These are phyloP conservation scores for Polydesmus complanatus DNA, from an alignment of 2,888 invertebrate species.

Conservation along the genomic window DNA sequence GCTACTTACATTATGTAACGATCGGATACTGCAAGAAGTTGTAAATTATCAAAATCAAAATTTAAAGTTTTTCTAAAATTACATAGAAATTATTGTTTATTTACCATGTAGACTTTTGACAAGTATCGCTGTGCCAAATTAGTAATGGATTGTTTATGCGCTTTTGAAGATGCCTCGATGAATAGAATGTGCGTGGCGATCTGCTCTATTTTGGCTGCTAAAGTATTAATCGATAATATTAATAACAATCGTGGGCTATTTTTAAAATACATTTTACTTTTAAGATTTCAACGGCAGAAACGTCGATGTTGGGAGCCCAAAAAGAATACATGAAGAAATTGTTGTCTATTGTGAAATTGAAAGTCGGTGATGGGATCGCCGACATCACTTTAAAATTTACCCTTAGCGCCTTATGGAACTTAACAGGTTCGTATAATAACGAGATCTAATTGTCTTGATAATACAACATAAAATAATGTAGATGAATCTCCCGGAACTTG, in stretches of 20 bases:
- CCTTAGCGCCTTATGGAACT: conserved; percentile 60
- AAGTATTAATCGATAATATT: conserved; percentile 25
- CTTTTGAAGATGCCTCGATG: conserved; percentile 53
- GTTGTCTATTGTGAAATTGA: conserved; percentile 46
- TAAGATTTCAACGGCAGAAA: conserved; percentile 51
- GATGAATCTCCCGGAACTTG: conserved; percentile 61
- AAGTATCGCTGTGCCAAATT: conserved; percentile 51
- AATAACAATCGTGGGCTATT: not conserved
- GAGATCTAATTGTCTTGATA: not conserved
- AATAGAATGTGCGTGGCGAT: conserved; percentile 66
- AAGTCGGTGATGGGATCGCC: conserved; percentile 35
- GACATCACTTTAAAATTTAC: conserved; percentile 64
- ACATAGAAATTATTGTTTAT: not conserved
- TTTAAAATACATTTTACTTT: not conserved
- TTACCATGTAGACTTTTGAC: conserved; percentile 39
- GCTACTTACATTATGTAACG: conserved; percentile 56
- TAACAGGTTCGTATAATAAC: conserved; percentile 40
- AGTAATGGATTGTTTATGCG: conserved; percentile 54
- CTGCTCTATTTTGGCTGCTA: conserved; percentile 52
- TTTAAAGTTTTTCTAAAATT: conserved; percentile 7
- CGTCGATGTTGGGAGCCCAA: conserved; percentile 49
- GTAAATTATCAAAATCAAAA: conserved; percentile 27
- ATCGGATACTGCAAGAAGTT: conserved; percentile 58
- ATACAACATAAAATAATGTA: conserved; percentile 19
- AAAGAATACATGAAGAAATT: conserved; percentile 53